Conservation (phyloP, 2,797 vertebrate genomes). For the Helarctos malayanus region DNA sequence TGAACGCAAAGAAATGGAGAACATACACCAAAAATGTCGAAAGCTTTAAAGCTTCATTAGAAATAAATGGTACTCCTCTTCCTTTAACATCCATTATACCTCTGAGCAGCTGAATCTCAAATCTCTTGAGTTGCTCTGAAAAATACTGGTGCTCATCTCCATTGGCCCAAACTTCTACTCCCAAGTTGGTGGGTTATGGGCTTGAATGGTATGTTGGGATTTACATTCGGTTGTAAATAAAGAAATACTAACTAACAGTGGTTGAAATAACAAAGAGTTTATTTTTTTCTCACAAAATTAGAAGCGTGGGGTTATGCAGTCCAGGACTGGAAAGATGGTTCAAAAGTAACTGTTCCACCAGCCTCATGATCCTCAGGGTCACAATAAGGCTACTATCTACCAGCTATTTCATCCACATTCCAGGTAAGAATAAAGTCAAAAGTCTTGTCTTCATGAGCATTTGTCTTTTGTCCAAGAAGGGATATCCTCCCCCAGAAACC, state of each 20-base stretch:
- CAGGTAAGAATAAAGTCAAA: conserved; percentile 29
- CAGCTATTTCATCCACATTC: conserved; percentile 46
- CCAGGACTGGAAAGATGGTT: neutral
- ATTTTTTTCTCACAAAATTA: conserved; percentile 4
- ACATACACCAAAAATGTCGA: neutral
- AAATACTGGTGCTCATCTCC: neutral
- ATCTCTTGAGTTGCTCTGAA: conserved; percentile 14
- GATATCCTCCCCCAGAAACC: neutral
- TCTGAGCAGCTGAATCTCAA: neutral
- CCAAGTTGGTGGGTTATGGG: neutral
- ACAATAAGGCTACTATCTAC: neutral
- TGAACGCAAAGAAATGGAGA: conserved; percentile 39
- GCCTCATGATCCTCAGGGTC: neutral
- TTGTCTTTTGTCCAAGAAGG: conserved; percentile 59
- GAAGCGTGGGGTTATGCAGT: neutral
- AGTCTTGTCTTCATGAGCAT: neutral
- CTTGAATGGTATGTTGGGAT: neutral
- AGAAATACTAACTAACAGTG: conserved; percentile 40
- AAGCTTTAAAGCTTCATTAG: neutral
- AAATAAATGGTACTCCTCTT: neutral
- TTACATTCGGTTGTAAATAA: conserved; percentile 31
- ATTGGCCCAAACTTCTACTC: neutral
- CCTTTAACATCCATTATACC: neutral
- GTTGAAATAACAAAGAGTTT: neutral
- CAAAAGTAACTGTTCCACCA: neutral